Conservation (phyloP, 37 sponge, comb jelly and placozoan species). For the Tethya wilhelma region DNA sequence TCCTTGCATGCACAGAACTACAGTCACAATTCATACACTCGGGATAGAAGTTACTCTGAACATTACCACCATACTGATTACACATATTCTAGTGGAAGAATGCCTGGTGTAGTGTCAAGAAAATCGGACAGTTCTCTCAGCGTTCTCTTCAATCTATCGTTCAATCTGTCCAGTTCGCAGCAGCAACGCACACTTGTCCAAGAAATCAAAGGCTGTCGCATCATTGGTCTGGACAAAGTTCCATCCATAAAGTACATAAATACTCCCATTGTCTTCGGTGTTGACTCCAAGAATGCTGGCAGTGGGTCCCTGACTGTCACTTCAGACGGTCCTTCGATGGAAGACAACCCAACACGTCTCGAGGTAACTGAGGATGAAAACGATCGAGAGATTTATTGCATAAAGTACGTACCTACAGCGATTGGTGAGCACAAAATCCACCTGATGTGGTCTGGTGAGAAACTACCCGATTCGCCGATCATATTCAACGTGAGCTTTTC, state of each 20-base stretch:
- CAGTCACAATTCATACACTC: conserved; percentile 35
- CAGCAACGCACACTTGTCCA: conserved; percentile 34
- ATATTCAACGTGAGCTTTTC: conserved; percentile 46
- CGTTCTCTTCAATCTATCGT: too few relatives aligned
- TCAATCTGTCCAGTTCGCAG: too few relatives aligned
- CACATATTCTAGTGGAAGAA: too few relatives aligned
- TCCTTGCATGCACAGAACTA: conserved; percentile 49
- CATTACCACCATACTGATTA: too few relatives aligned
- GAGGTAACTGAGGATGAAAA: conserved; percentile 30
- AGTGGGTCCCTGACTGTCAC: conserved; percentile 62
- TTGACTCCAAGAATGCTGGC: conserved; percentile 74
- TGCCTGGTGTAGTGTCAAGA: too few relatives aligned
- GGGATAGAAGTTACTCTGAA: conserved; percentile 9
- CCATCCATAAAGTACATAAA: conserved; percentile 26
- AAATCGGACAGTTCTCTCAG: too few relatives aligned
- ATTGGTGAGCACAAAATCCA: conserved; percentile 59
- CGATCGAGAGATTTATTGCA: conserved; percentile 42
- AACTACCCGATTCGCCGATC: conserved; percentile 65
- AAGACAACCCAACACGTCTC: conserved; percentile 36
- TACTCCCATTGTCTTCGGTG: conserved; percentile 47
- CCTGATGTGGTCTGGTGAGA: conserved; percentile 48
- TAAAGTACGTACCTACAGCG: conserved; percentile 63
- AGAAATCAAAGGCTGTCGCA: conserved; percentile 40
- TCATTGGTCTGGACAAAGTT: conserved; percentile 43
- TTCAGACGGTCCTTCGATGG: conserved; percentile 49